Conservation (phyloP, 53 echinoderm and acorn worm genomes). For the Paracentrotus lividus region DNA sequence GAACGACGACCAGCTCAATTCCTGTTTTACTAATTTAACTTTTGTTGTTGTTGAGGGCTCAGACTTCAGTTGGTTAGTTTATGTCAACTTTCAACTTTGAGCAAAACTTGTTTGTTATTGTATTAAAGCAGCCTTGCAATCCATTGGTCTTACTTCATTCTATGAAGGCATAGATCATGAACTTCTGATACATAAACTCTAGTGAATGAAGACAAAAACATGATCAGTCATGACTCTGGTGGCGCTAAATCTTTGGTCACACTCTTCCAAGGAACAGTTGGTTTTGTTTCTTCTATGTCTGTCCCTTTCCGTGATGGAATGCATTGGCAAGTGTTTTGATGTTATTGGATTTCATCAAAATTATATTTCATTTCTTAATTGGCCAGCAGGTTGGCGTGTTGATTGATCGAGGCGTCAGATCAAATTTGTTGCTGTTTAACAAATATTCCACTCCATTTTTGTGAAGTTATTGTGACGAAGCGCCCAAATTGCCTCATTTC, state of each 20-base stretch:
- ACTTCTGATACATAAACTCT: background rate
- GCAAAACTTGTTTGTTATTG: background rate
- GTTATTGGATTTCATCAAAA: background rate
- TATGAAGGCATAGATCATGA: background rate
- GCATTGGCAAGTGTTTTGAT: constrained; percentile 3
- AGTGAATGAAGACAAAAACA: background rate
- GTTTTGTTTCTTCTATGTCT: background rate
- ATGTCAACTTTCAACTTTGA: background rate
- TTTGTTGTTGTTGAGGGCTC: too few species aligned
- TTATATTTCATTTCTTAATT: background rate
- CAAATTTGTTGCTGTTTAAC: background rate
- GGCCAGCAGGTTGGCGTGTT: background rate
- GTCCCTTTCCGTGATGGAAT: constrained; percentile 31
- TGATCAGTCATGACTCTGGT: background rate
- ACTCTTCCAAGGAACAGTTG: background rate
- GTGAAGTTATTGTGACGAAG: background rate
- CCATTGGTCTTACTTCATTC: background rate
- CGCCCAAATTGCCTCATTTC: background rate
- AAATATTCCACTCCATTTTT: background rate
- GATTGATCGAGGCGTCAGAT: background rate
- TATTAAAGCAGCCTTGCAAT: background rate
- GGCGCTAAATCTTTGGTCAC: background rate
- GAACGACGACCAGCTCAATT: too few species aligned
- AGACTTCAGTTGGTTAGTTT: too few species aligned
- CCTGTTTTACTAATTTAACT: too few species aligned